Evolutionary conservation across 2,113 vertebrate genomes (phyloP).

Genomic region (Lepisosteus osseus): DNA sequence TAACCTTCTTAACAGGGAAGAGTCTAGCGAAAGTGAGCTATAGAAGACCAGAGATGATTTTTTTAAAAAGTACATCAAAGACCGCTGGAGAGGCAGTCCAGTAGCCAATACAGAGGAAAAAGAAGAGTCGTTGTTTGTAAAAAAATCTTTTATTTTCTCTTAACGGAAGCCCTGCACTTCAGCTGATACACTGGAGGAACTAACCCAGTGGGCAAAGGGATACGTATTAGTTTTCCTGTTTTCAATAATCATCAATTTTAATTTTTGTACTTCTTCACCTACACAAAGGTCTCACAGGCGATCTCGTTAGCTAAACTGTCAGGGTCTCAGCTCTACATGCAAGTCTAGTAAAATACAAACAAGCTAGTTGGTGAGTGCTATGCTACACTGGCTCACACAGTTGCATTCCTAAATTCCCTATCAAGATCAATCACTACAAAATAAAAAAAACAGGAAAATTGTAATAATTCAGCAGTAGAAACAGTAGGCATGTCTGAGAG

Average conservation of each 20-base stretch:
- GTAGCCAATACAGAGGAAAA: too few relatives aligned
- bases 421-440: slow-evolving; percentile 69
- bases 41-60: too few relatives aligned
- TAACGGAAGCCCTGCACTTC: slow-evolving; percentile 70
- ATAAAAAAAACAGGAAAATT: background rate
- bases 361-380: slow-evolving; percentile 60
- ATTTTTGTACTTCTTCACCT: slow-evolving; percentile 38
- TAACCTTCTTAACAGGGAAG: too few relatives aligned
- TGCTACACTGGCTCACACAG: slow-evolving; percentile 42
- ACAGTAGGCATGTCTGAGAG: too few relatives aligned
- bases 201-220: slow-evolving; percentile 60
- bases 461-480: too few relatives aligned
- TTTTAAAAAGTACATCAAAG: too few relatives aligned
- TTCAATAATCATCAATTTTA: slow-evolving; percentile 33
- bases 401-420: slow-evolving; percentile 62
- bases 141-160: slow-evolving; percentile 64
- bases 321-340: slow-evolving; percentile 70
- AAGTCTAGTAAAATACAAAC: slow-evolving; percentile 59
- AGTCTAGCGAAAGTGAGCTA: too few relatives aligned
- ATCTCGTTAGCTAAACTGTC: slow-evolving; percentile 51
- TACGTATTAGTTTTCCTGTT: slow-evolving; percentile 66
- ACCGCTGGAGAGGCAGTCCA: too few relatives aligned
- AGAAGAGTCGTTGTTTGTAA: slow-evolving; percentile 45
- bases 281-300: slow-evolving; percentile 68
- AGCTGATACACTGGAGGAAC: slow-evolving; percentile 63